Conservation (phyloP, 2,797 vertebrate species). For the Enteromius fasciolatus region DNA sequence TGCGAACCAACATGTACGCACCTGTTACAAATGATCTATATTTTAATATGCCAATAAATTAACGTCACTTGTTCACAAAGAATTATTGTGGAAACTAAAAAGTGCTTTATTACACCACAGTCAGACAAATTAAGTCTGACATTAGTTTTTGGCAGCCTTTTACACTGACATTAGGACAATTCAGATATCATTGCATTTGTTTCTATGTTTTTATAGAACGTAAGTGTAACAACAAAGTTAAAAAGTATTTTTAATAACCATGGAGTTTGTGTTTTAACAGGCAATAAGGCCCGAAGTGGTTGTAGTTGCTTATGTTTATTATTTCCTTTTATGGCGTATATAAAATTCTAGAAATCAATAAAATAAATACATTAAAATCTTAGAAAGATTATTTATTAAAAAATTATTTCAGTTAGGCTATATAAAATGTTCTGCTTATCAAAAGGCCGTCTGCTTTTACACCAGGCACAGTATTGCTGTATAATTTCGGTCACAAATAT, state of each 20-base stretch:
- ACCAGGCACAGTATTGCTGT: neutral
- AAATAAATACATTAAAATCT: neutral
- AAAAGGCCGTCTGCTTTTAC: neutral
- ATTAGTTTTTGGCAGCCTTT: neutral
- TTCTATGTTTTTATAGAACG: neutral
- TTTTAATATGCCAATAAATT: conserved; percentile 7
- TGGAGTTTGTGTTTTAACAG: too few relatives aligned
- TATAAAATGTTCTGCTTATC: neutral
- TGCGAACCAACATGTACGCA: conserved; percentile 21
- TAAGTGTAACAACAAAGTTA: neutral
- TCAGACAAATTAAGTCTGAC: neutral
- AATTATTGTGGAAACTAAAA: neutral
- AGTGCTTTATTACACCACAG: neutral
- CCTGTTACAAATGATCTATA: conserved; percentile 12
- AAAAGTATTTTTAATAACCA: neutral
- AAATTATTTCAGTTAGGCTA: neutral
- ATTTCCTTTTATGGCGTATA: neutral
- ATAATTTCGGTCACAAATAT: conserved; percentile 6
- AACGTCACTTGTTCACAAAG: neutral
- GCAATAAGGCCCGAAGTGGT: neutral
- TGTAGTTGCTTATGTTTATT: conserved; percentile 8
- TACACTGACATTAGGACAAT: neutral
- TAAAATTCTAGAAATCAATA: neutral
- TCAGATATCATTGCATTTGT: neutral
- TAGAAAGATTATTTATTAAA: neutral